A percentile compares a stretch with the other conserved stretches of the same genome.
These are phyloP conservation scores for Xestia sexstrigata DNA, from an alignment of 2,888 invertebrate genomes.

Conservation along the genomic window DNA sequence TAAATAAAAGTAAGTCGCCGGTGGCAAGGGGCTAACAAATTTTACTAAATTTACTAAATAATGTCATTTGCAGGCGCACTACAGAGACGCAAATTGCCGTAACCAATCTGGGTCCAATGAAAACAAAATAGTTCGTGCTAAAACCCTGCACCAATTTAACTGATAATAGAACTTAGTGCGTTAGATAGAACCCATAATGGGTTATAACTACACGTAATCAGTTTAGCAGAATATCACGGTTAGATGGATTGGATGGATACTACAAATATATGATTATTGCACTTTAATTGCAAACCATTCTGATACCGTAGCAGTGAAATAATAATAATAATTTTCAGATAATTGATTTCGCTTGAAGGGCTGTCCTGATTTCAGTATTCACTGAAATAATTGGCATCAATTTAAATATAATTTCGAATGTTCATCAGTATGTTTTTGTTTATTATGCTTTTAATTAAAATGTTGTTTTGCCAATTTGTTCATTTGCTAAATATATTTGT, in stretches of 20 bases:
- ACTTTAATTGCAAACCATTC: conserved; percentile 44
- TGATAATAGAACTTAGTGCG: not conserved
- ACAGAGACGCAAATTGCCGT: not conserved
- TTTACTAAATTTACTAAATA: not conserved
- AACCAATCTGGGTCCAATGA: not conserved
- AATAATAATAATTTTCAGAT: conserved; percentile 42
- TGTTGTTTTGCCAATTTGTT: not conserved
- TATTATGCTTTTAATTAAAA: conserved; percentile 28
- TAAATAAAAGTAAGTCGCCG: not conserved
- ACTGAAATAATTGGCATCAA: conserved; percentile 37
- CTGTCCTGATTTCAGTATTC: conserved; percentile 24
- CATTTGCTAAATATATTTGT: not conserved
- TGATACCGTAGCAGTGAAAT: conserved; percentile 33
- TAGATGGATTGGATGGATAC: not conserved
- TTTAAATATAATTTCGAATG: conserved; percentile 26
- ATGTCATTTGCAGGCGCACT: not conserved
- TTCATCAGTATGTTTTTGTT: conserved; percentile 19
- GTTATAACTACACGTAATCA: conserved; percentile 20
- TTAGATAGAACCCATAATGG: not conserved
- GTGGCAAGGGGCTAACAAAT: too few species aligned
- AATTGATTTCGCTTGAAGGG: conserved; percentile 25
- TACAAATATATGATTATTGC: conserved; percentile 38
- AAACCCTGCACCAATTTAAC: not conserved
- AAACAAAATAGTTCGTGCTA: not conserved
- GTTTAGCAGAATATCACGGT: conserved; percentile 4